phyloP scores from a whole-genome alignment of 2,797 vertebrate genomes.

The Typhlichthys subterraneus region DNA sequence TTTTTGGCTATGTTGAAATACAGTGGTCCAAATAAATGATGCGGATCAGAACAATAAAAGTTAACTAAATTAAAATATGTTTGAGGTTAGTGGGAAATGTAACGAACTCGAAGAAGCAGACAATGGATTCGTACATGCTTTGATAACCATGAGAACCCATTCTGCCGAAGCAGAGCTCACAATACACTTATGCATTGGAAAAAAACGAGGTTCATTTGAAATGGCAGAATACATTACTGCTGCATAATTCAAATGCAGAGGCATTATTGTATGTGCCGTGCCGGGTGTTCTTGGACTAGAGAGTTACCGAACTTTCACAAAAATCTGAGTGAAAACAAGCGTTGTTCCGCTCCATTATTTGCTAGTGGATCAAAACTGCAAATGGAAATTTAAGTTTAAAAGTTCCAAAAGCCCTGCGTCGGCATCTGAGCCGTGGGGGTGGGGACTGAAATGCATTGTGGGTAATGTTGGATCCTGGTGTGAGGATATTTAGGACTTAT shows the following conservation, averaged over 20 bases:
- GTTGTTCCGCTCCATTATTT: too few species aligned
- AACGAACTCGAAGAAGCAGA: constrained; percentile 35
- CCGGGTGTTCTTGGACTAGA: too few species aligned
- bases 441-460: neutral
- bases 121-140: constrained; percentile 41
- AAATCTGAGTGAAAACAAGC: too few species aligned
- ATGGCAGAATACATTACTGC: neutral
- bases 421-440: neutral
- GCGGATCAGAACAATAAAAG: constrained; percentile 22
- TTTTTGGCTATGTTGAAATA: constrained; percentile 45
- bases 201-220: neutral
- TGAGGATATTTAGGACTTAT: constrained; percentile 42
- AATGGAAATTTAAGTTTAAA: neutral
- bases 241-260: neutral
- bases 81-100: constrained; percentile 43
- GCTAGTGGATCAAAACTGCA: too few species aligned
- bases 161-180: constrained; percentile 22
- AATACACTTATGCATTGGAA: neutral
- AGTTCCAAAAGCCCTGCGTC: neutral
- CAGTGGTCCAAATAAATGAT: constrained; percentile 33
- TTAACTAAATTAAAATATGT: constrained; percentile 38
- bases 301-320: too few species aligned
- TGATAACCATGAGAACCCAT: constrained; percentile 28
- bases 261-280: too few species aligned
- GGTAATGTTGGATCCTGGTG: neutral